These are phyloP conservation scores for Harpagus bidentatus DNA, from an alignment of 2,113 vertebrate genomes.

Conservation along the genomic window DNA sequence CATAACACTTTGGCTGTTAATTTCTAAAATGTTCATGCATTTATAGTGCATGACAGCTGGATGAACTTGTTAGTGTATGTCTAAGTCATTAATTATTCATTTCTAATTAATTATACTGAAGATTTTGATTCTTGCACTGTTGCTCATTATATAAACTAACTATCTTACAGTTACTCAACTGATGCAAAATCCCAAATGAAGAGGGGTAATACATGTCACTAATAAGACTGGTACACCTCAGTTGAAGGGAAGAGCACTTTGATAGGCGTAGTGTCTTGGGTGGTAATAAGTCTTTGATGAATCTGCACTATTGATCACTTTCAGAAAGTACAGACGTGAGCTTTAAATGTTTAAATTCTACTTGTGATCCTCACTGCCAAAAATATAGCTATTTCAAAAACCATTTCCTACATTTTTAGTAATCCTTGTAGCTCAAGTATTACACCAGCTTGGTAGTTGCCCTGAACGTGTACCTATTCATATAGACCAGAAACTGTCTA, in stretches of 20 bases:
- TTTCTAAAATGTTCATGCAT: not conserved
- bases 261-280: not conserved
- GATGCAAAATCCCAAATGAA: not conserved
- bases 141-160: constrained; percentile 5
- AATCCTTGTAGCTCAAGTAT: not conserved
- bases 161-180: not conserved
- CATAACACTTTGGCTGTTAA: not conserved
- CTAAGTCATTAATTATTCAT: constrained; percentile 32
- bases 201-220: not conserved
- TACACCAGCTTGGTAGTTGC: not conserved
- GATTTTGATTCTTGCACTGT: not conserved
- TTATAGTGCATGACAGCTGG: not conserved
- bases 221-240: not conserved
- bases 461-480: not conserved
- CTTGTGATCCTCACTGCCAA: not conserved
- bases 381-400: not conserved
- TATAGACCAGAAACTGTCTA: not conserved
- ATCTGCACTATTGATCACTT: not conserved
- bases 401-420: not conserved
- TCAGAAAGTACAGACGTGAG: not conserved
- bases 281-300: not conserved
- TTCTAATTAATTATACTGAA: constrained; percentile 28
- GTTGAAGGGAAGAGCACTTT: not conserved
- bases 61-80: not conserved
- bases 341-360: not conserved